Evolutionary conservation across 2,113 vertebrate species (phyloP).

Genomic region (Triplophysa tibetana): DNA sequence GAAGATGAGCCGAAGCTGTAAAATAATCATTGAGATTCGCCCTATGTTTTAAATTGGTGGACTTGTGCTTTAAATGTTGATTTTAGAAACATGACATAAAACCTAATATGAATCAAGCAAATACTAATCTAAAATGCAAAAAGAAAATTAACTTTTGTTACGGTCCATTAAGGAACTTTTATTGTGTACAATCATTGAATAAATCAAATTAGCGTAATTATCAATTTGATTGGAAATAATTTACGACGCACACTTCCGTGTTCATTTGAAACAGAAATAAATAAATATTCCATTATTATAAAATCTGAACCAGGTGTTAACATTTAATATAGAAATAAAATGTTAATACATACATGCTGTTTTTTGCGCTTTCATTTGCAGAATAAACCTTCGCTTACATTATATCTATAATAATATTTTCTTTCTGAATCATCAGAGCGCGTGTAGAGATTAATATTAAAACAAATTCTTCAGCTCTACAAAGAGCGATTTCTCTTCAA

Average conservation of each 20-base stretch:
- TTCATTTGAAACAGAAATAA: not conserved
- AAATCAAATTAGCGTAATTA: not conserved
- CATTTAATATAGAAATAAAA: not conserved
- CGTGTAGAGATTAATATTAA: not conserved
- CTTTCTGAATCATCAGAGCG: not conserved
- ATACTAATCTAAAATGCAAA: not conserved
- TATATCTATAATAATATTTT: not conserved
- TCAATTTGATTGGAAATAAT: not conserved
- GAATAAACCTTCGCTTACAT: not conserved
- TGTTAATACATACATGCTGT: no score
- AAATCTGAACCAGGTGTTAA: not conserved
- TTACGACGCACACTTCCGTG: not conserved
- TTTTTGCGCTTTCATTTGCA: not conserved
- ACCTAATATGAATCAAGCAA: not conserved
- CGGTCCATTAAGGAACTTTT: not conserved
- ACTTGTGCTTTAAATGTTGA: not conserved
- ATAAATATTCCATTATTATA: not conserved
- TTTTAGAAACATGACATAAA: not conserved
- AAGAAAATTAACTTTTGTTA: not conserved
- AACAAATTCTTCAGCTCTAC: not conserved
- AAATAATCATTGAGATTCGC: slow-evolving; percentile 48
- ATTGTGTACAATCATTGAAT: not conserved
- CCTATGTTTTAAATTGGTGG: not conserved
- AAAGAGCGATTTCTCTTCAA: not conserved
- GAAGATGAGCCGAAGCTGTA: slow-evolving; percentile 43